phyloP scores from a whole-genome alignment of 1,140 invertebrate genomes.

The Drosophila truncata region DNA sequence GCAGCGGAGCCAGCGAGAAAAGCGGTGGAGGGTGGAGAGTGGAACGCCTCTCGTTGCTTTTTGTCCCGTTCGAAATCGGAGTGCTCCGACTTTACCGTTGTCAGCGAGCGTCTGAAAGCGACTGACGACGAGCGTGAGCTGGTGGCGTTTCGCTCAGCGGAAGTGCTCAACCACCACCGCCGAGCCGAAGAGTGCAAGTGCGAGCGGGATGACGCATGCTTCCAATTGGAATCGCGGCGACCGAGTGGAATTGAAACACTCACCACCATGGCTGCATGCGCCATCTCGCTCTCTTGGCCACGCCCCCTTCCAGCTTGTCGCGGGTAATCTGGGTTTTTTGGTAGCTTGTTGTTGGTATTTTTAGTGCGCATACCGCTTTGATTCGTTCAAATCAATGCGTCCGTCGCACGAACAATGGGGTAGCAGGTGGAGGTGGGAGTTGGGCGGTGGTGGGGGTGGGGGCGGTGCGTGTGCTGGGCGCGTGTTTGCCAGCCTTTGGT shows the following conservation, averaged over 20 bases:
- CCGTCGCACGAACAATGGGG: conserved; percentile 55
- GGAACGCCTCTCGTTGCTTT: conserved; percentile 37
- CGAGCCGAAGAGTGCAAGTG: conserved; percentile 21
- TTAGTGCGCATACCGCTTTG: conserved; percentile 83
- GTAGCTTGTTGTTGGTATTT: conserved; percentile 79
- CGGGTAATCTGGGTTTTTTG: conserved; percentile 72
- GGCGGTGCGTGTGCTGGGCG: conserved; percentile 47
- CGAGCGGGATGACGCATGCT: conserved; percentile 44
- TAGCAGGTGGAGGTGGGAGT: neutral
- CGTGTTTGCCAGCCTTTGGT: conserved; percentile 72
- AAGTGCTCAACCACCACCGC: conserved; percentile 37
- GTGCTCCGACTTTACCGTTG: conserved; percentile 45
- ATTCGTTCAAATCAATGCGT: conserved; percentile 82
- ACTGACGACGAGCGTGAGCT: conserved; percentile 51
- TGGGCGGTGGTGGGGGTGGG: conserved; percentile 1
- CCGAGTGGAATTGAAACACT: conserved; percentile 59
- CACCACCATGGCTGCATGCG: conserved; percentile 52
- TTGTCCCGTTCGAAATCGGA: conserved; percentile 27
- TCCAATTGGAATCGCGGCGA: conserved; percentile 69
- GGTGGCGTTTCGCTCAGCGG: conserved; percentile 28
- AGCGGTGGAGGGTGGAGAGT: conserved; percentile 10
- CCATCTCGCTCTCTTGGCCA: conserved; percentile 42
- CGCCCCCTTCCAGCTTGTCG: conserved; percentile 73
- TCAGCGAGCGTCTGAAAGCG: conserved; percentile 56
- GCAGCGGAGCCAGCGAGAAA: conserved; percentile 23